Percentiles rank a stretch among this genome's conserved stretches.
phyloP scores from a whole-genome alignment of 2,888 invertebrate genomes.

The Isotomurus palustris region DNA sequence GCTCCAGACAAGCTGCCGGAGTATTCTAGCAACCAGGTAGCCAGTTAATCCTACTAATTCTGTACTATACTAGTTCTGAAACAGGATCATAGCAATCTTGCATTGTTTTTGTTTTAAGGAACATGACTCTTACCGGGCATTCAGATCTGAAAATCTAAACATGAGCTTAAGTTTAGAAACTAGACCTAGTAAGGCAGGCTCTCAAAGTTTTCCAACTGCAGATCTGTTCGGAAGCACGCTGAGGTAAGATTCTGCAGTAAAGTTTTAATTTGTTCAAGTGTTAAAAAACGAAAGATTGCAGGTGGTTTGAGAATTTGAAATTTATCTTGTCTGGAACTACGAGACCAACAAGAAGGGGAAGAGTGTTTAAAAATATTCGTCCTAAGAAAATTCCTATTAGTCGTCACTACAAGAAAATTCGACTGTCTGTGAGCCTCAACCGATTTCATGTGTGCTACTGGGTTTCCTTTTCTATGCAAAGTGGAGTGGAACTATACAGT shows the following conservation, averaged over 20 bases:
- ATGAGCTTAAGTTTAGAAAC: slow-evolving; percentile 74
- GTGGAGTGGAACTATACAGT: slow-evolving; percentile 81
- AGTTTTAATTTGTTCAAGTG: neutral
- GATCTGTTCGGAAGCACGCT: slow-evolving; percentile 89
- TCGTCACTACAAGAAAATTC: slow-evolving; percentile 82
- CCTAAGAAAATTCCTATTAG: slow-evolving; percentile 87
- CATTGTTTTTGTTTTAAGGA: slow-evolving; percentile 54
- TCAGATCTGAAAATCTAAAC: slow-evolving; percentile 80
- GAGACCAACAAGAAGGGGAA: slow-evolving; percentile 86
- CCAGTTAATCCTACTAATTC: neutral
- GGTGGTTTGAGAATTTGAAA: slow-evolving; percentile 94
- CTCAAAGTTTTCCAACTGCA: slow-evolving; percentile 63
- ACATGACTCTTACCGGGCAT: slow-evolving; percentile 93
- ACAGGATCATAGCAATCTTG: neutral
- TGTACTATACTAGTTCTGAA: neutral
- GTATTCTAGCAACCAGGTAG: slow-evolving; percentile 87
- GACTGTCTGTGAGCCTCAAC: slow-evolving; percentile 80
- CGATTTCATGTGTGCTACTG: slow-evolving; percentile 78
- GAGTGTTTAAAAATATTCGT: slow-evolving; percentile 75
- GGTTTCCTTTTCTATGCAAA: slow-evolving; percentile 95
- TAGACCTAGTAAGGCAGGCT: slow-evolving; percentile 55
- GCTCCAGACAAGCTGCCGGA: slow-evolving; percentile 95
- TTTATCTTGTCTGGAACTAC: slow-evolving; percentile 84
- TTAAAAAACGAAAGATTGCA: slow-evolving; percentile 44
- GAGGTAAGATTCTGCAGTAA: slow-evolving; percentile 52